Percentiles rank a stretch among this genome's conserved stretches.
Evolutionary conservation across 2,113 vertebrate genomes (phyloP).

Genomic region (Amblyopsis rosae): DNA sequence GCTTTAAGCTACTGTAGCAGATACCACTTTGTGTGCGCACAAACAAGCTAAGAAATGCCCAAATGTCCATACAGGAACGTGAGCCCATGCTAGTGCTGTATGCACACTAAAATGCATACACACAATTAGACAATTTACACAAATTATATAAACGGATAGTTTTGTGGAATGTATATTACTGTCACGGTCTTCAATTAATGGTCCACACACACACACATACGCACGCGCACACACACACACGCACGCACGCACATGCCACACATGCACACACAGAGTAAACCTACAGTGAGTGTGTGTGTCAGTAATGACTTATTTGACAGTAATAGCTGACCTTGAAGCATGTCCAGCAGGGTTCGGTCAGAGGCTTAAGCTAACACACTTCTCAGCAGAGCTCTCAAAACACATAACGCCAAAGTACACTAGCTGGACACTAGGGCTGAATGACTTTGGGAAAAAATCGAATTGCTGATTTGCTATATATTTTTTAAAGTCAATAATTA

Average conservation of each 20-base stretch:
- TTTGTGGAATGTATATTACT: background rate
- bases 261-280: constrained; percentile 31
- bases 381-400: constrained; percentile 43
- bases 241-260: background rate
- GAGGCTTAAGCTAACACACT: constrained; percentile 51
- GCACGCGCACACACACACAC: background rate
- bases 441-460: too few species aligned
- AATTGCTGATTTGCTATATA: too few species aligned
- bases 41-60: too few species aligned
- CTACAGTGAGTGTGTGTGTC: constrained; percentile 36
- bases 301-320: constrained; percentile 61
- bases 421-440: background rate
- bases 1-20: too few species aligned
- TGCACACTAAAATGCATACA: too few species aligned
- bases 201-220: constrained; percentile 7
- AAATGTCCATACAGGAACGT: too few species aligned
- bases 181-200: background rate
- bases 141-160: constrained; percentile 4
- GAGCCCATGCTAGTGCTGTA: too few species aligned
- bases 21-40: too few species aligned
- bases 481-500: too few species aligned
- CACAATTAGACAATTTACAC: too few species aligned
- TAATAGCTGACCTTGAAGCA: constrained; percentile 51
- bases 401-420: constrained; percentile 29
- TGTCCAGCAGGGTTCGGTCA: constrained; percentile 48